phyloP scores from a whole-genome alignment of 2,797 vertebrate species.

The Gymnoscopelus microlampas region DNA sequence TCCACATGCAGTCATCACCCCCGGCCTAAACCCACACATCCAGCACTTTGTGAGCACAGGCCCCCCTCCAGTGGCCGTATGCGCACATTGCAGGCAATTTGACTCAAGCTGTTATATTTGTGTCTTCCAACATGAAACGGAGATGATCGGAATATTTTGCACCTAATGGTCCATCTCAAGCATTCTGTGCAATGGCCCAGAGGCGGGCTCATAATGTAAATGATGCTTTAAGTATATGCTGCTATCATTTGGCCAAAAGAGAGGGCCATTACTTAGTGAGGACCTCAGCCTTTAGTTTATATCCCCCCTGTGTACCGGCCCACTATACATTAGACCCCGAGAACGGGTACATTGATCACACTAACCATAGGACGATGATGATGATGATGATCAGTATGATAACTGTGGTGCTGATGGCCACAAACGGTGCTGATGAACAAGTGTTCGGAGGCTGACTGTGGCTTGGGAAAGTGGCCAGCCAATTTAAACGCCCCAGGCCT shows the following conservation, averaged over 20 bases:
- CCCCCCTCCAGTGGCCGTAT: slow-evolving; percentile 64
- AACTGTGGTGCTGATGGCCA: slow-evolving; percentile 55
- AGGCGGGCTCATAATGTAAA: slow-evolving; percentile 73
- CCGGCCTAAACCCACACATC: slow-evolving; percentile 47
- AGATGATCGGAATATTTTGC: slow-evolving; percentile 66
- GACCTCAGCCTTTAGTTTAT: slow-evolving; percentile 49
- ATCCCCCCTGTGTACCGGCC: slow-evolving; percentile 33
- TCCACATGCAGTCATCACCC: slow-evolving; percentile 45
- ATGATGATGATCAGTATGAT: slow-evolving; percentile 57
- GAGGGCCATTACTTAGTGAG: slow-evolving; percentile 59
- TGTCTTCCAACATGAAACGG: slow-evolving; percentile 59
- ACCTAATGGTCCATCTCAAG: slow-evolving; percentile 67
- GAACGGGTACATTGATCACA: slow-evolving; percentile 59
- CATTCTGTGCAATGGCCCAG: slow-evolving; percentile 66
- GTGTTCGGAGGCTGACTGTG: slow-evolving; percentile 35
- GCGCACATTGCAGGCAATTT: slow-evolving; percentile 72
- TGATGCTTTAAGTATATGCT: slow-evolving; percentile 71
- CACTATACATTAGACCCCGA: slow-evolving; percentile 55
- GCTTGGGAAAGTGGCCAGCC: slow-evolving; percentile 24
- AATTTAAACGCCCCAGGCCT: slow-evolving; percentile 11
- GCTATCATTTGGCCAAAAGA: slow-evolving; percentile 69
- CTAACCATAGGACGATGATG: slow-evolving; percentile 60
- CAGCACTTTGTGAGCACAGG: slow-evolving; percentile 54
- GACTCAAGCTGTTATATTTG: slow-evolving; percentile 68
- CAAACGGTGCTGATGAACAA: slow-evolving; percentile 50